Evolutionary conservation across 2,888 invertebrate species (phyloP), one percentile per base, ranked within the genome.

Genomic region (Sminthurides aquaticus): DNA sequence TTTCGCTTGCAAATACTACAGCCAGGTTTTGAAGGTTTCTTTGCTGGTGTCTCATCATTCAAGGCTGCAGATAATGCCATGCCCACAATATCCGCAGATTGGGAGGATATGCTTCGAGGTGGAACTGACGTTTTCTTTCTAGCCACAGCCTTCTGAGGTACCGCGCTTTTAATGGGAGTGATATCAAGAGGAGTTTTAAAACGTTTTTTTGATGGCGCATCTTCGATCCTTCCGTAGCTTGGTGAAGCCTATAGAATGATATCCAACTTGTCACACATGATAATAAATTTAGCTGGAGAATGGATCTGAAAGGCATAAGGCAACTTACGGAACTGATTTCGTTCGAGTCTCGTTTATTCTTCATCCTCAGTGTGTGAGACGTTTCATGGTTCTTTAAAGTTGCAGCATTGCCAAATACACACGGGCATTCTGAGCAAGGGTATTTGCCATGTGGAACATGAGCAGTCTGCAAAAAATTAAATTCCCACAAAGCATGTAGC

Each of bases 51-150:
- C 5, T 8, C 20, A 20, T 52, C 20, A 43, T 62, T 34, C 55
- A 64, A 43, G 8, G 64, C 64, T 20, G 64, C 64, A 24, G 64
- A 49, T 5, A 64, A 60, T 2, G 64, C 64, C 48, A 64, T 22
- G 3, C 64, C 64, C 15, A 64, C 27, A 48, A 64, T 64, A 20
- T 26, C 43, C 8, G 43, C 43, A 34, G 15, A 34, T 5, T 11
- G 8, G 8, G 15, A 5, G 15, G 8, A 11, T 34, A 11, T 34
- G 5, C 15, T 34, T 15, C 15, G 5, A 18, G 64, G 64, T 27
- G 64, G 64, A 8, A 49, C 22, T 29, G 58, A 26, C 1, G 64
- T 64, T 28, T 64, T 64, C 43, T 64, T 64, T 18, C 58, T 26
- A 2, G 64, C 64, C 15, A 64, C 58, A 3, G 62, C n/a, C 22